Percentiles rank a stretch among this genome's conserved stretches.
phyloP scores from a whole-genome alignment of 2,797 vertebrate genomes.

The Triplophysa bombifrons region DNA sequence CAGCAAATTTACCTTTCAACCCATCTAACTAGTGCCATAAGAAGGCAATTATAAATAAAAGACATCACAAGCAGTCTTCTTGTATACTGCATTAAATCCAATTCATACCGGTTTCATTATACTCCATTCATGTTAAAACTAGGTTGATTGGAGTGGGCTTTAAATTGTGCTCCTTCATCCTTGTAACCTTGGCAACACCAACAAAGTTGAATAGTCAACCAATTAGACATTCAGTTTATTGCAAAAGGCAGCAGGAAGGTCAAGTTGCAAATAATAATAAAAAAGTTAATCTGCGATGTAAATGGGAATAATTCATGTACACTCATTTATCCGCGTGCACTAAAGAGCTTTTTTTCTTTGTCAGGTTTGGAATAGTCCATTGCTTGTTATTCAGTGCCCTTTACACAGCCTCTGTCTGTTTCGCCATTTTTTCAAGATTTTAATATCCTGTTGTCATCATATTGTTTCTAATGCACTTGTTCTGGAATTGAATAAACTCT shows the following conservation, averaged over 20 bases:
- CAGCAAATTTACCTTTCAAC: neutral
- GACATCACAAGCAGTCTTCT: neutral
- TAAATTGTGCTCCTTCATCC: slow-evolving; percentile 14
- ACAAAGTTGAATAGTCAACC: slow-evolving; percentile 11
- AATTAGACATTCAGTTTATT: slow-evolving; percentile 20
- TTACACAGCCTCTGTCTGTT: neutral
- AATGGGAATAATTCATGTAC: slow-evolving; percentile 26
- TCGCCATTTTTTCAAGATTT: neutral
- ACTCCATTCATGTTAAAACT: neutral
- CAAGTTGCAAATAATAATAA: slow-evolving; percentile 29
- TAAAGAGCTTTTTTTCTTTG: neutral
- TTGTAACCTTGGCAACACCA: slow-evolving; percentile 41
- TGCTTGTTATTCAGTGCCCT: neutral
- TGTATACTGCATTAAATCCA: slow-evolving; percentile 15
- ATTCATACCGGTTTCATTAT: slow-evolving; percentile 18
- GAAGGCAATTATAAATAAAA: neutral
- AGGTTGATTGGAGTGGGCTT: slow-evolving; percentile 33
- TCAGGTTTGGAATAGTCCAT: slow-evolving; percentile 6
- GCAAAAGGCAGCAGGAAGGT: slow-evolving; percentile 25
- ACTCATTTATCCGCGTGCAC: neutral
- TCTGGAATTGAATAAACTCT: neutral
- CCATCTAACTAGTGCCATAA: neutral
- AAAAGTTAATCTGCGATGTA: slow-evolving; percentile 24
- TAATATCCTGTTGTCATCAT: neutral
- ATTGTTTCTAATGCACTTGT: slow-evolving; percentile 1